Conservation (phyloP, 2,113 vertebrate genomes). For the Sula dactylatra region DNA sequence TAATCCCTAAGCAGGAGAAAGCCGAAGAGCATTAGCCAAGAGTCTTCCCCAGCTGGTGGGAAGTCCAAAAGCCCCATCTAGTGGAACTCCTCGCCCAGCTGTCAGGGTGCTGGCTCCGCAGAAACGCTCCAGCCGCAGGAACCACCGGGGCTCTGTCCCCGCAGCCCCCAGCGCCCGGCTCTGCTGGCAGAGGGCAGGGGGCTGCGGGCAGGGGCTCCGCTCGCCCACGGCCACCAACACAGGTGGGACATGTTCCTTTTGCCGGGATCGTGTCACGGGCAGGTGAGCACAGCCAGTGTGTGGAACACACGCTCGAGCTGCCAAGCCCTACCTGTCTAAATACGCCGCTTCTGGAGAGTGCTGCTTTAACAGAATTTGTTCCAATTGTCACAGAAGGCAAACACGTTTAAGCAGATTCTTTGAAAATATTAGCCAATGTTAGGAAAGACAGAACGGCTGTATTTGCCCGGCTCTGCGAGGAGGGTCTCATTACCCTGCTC, state of each 20-base stretch:
- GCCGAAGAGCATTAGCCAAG: not conserved
- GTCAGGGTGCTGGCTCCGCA: not conserved
- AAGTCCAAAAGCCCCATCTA: slow-evolving; percentile 18
- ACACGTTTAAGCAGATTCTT: not conserved
- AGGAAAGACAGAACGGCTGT: not conserved
- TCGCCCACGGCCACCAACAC: not conserved
- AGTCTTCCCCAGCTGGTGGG: too few species aligned
- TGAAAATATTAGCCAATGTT: not conserved
- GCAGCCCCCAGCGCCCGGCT: too few species aligned
- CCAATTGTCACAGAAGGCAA: not conserved
- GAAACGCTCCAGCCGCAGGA: not conserved
- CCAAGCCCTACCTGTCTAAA: not conserved
- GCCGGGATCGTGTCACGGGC: rapidly evolving
- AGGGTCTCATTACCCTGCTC: not conserved
- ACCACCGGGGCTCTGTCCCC: too few species aligned
- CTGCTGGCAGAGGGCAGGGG: not conserved
- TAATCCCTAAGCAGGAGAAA: slow-evolving; percentile 76
- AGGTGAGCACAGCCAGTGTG: rapidly evolving
- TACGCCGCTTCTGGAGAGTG: not conserved
- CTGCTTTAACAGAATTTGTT: not conserved
- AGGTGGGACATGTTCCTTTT: not conserved
- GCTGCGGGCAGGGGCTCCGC: not conserved
- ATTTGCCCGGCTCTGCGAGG: not conserved
- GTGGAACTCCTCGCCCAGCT: not conserved
- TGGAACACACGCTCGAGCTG: not conserved